These are phyloP conservation scores for Drosophila athabasca DNA, from an alignment of 1,140 invertebrate species.

Conservation along the genomic window DNA sequence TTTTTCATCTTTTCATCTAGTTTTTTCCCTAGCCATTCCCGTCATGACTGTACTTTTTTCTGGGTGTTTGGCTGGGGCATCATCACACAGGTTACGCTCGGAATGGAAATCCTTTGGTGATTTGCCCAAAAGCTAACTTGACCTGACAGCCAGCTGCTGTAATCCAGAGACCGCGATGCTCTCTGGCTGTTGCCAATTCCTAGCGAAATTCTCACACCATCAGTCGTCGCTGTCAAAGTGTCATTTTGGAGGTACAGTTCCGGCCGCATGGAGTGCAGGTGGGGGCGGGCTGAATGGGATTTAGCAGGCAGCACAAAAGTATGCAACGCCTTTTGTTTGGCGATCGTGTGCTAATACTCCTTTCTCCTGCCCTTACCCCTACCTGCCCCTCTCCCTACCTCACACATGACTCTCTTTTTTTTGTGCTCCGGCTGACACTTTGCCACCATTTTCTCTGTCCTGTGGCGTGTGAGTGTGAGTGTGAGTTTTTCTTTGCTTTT, in stretches of 20 bases:
- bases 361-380: not conserved
- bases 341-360: constrained; percentile 54
- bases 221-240: constrained; percentile 29
- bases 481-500: constrained; percentile 23
- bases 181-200: not conserved
- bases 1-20: not conserved
- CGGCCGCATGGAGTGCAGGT: constrained; percentile 8
- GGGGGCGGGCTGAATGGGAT: constrained; percentile 17
- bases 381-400: not conserved
- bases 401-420: constrained; percentile 6
- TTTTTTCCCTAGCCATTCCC: too few species aligned
- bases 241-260: constrained; percentile 33
- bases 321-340: constrained; percentile 60
- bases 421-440: constrained; percentile 15
- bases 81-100: not conserved
- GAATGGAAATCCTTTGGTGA: not conserved
- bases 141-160: constrained; percentile 18
- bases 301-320: constrained; percentile 26
- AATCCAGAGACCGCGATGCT: too few species aligned
- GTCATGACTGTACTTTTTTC: constrained; percentile 1
- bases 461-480: constrained; percentile 2
- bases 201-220: constrained; percentile 32
- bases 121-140: constrained; percentile 11
- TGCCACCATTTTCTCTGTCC: constrained; percentile 26
- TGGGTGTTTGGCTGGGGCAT: not conserved